These are phyloP conservation scores for Ornithoptera alexandrae DNA, from an alignment of 2,888 invertebrate genomes.

Conservation along the genomic window DNA sequence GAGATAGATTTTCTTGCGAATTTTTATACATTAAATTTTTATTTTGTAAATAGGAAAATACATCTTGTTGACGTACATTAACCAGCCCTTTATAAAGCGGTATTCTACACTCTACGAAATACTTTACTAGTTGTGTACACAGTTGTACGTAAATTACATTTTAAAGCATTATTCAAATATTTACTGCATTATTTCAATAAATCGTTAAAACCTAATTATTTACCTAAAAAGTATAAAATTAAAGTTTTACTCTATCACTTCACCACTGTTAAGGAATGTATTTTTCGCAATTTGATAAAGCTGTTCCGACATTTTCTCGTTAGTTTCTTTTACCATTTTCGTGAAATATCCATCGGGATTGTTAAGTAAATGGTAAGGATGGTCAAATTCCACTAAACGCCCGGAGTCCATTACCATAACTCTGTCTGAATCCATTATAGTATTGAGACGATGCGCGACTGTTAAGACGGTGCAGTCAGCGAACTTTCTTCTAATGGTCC, in stretches of 20 bases:
- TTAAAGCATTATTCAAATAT: background rate
- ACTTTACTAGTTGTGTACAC: background rate
- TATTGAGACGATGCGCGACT: slow-evolving; percentile 94
- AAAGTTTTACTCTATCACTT: slow-evolving; percentile 52
- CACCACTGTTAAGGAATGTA: slow-evolving; percentile 65
- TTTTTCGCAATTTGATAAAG: slow-evolving; percentile 69
- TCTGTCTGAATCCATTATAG: slow-evolving; percentile 95
- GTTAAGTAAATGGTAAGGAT: slow-evolving; percentile 82
- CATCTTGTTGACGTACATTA: background rate
- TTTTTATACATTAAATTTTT: too few relatives aligned
- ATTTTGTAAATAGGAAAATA: background rate
- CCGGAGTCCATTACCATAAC: slow-evolving; percentile 94
- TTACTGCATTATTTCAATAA: slow-evolving; percentile 17
- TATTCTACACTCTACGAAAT: background rate
- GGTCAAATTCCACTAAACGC: slow-evolving; percentile 85
- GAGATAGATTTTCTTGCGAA: too few relatives aligned
- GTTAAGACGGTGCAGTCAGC: slow-evolving; percentile 92
- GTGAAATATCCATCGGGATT: slow-evolving; percentile 81
- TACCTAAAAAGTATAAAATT: slow-evolving; percentile 1
- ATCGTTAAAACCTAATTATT: background rate
- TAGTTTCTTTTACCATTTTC: slow-evolving; percentile 86
- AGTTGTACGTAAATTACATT: slow-evolving; percentile 8
- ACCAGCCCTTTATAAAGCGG: slow-evolving; percentile 11
- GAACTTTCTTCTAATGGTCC: slow-evolving; percentile 89
- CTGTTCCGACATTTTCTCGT: slow-evolving; percentile 75